phyloP scores from a whole-genome alignment of 1,140 invertebrate species.

The Drosophila arawakana region DNA sequence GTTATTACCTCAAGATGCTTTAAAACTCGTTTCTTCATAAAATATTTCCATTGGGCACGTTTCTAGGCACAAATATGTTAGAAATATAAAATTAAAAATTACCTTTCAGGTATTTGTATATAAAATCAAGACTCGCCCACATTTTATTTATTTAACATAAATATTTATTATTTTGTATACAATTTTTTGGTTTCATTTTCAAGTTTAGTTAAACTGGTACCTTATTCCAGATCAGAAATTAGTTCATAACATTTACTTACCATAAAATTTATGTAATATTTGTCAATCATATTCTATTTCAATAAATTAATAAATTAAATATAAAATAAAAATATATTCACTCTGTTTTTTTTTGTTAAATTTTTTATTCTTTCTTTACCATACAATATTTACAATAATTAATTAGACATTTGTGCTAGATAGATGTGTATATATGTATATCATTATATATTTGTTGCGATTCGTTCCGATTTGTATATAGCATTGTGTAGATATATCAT shows the following conservation, averaged over 20 bases:
- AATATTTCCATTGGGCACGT: too few relatives aligned
- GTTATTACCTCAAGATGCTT: background rate
- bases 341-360: constrained; percentile 5
- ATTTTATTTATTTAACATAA: too few relatives aligned
- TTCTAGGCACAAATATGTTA: too few relatives aligned
- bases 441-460: background rate
- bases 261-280: background rate
- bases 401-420: constrained; percentile 61
- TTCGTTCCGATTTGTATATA: constrained; percentile 44
- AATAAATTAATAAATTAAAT: constrained; percentile 48
- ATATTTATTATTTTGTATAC: too few relatives aligned
- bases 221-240: too few relatives aligned
- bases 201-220: too few relatives aligned
- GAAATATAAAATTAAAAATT: too few relatives aligned
- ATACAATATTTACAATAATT: constrained; percentile 75
- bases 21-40: background rate
- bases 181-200: too few relatives aligned
- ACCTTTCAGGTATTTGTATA: too few relatives aligned
- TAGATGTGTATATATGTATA: constrained; percentile 41
- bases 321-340: too few relatives aligned
- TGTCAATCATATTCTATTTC: background rate
- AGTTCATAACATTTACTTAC: too few relatives aligned
- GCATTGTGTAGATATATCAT: constrained; percentile 30
- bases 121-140: too few relatives aligned
- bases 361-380: constrained; percentile 36